Evolutionary conservation across 2,113 vertebrate genomes (phyloP).

Genomic region (Probosciger aterrimus): DNA sequence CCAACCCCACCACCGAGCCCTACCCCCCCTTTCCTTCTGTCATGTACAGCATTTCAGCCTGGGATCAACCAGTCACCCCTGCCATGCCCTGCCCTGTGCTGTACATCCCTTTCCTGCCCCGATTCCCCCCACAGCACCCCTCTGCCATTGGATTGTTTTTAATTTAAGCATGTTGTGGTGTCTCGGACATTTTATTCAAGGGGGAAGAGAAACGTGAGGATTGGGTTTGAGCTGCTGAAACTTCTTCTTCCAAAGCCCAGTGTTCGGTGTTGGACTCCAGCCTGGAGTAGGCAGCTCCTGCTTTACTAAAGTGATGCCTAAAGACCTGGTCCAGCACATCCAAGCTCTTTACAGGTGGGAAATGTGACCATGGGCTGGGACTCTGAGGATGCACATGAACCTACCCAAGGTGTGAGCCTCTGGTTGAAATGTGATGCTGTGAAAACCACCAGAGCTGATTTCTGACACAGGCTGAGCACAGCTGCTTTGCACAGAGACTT

Average conservation of each 20-base stretch:
- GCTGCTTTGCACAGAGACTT: conserved; percentile 9
- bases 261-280: not conserved
- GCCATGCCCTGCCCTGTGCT: conserved; percentile 38
- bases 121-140: not conserved
- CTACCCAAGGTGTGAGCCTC: not conserved
- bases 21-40: not conserved
- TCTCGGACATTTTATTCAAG: conserved; percentile 1
- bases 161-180: conserved; percentile 45
- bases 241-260: not conserved
- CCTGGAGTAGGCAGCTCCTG: not conserved
- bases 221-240: conserved; percentile 30
- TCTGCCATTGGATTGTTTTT: conserved; percentile 11
- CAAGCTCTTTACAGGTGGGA: not conserved
- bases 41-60: conserved; percentile 35
- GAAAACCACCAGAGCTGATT: conserved; percentile 2
- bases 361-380: not conserved
- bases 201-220: not conserved
- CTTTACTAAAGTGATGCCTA: not conserved
- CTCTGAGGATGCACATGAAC: not conserved
- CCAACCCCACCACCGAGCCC: not conserved
- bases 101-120: conserved; percentile 42
- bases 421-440: not conserved
- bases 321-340: not conserved
- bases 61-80: conserved; percentile 43
- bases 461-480: not conserved